Evolutionary conservation across 2,113 vertebrate species (phyloP), one percentile per base, ranked within the genome.

Genomic region (Misgurnus mizolepis): DNA sequence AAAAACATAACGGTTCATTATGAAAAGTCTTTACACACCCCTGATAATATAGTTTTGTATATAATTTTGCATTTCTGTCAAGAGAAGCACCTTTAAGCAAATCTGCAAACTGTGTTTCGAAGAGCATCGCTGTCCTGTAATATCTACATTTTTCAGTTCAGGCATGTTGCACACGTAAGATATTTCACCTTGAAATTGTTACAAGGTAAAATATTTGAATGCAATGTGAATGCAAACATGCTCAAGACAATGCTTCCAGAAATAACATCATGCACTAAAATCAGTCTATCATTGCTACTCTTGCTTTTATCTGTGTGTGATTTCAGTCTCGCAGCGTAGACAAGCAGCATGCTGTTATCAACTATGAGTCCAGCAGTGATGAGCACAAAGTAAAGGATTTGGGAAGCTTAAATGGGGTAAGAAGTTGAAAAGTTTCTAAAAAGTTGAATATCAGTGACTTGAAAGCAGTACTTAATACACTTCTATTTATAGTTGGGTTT

Each of bases 331-430:
- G 97, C 76, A 98, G 98, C 27, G 97, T 99, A 89, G 97, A 98
- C 86, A 99, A 99, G 82, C 98, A 99, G 73, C 98, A 99, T 18
- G 98, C 97, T 34, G 97, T 99, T 66, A 95, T 99, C 88, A 98
- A 99, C 93, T 99, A 98, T 12, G 97, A 99, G 83, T 76, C 93
- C 6, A 91, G 94, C 80, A 88, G 89, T 0, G 97, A 99, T 80
- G 95, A 98, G 67, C 98, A 99, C 89, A 92, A 97, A 83, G 97
- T 99, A 70, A 99, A 98, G 86, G 98, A 99, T 87, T 92, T 99
- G 87, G 97, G 97, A 86, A 99, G 97, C 88, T 91, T 99, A 79
- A 99, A 99, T 83, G 98, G 98, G 93, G 98, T 99, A 90, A 96
- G 96, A 53, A 5, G 22, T 45, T 65, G 7, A 41, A 17, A 14